Evolutionary conservation across 2,113 vertebrate genomes (phyloP).

Genomic region (Cyprinodon variegatus): DNA sequence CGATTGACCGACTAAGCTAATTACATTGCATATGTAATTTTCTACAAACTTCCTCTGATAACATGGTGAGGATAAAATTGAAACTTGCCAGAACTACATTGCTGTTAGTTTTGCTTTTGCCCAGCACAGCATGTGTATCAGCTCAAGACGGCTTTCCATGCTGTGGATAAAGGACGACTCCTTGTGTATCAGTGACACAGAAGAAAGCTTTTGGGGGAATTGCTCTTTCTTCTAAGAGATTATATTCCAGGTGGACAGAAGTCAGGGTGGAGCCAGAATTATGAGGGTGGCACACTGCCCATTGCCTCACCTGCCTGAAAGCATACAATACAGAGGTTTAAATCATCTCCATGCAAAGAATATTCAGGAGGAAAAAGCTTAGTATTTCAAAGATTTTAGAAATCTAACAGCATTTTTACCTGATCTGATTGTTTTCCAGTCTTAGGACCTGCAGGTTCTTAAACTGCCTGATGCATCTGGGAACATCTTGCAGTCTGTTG

Average conservation of each 20-base stretch:
- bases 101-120: neutral
- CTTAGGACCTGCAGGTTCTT: constrained; percentile 76
- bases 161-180: constrained; percentile 79
- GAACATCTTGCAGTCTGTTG: constrained; percentile 79
- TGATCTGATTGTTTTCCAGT: constrained; percentile 83
- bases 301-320: constrained; percentile 77
- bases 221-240: constrained; percentile 74
- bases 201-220: constrained; percentile 77
- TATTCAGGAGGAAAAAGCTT: neutral
- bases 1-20: constrained; percentile 1
- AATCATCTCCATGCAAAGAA: neutral
- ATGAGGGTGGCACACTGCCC: constrained; percentile 81
- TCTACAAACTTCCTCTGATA: constrained; percentile 6
- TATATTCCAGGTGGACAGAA: constrained; percentile 83
- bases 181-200: constrained; percentile 73
- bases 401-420: constrained; percentile 54
- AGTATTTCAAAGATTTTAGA: neutral
- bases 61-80: neutral
- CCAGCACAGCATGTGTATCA: neutral
- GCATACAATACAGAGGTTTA: constrained; percentile 20
- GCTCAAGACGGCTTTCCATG: constrained; percentile 27
- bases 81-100: neutral
- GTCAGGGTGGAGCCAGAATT: constrained; percentile 77
- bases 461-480: constrained; percentile 79
- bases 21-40: neutral